Conservation (phyloP, 2,113 vertebrate genomes). For the Coracopsis vasa region DNA sequence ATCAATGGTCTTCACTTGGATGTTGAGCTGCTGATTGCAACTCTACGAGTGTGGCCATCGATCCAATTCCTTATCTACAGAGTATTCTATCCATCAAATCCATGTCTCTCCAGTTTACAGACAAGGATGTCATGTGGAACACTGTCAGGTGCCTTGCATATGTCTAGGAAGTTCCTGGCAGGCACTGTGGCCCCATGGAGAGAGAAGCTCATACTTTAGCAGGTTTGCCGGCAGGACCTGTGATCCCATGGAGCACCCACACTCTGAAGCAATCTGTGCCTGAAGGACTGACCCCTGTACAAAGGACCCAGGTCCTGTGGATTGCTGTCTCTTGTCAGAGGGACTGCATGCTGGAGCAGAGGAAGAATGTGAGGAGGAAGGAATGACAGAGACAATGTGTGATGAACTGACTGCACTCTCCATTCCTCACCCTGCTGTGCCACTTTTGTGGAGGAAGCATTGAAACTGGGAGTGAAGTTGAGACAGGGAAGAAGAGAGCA, state of each 20-base stretch:
- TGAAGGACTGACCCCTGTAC: not conserved
- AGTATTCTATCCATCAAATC: not conserved
- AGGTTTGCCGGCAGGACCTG: not conserved
- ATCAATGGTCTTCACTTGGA: not conserved
- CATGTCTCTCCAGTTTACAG: not conserved
- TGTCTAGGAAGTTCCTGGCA: not conserved
- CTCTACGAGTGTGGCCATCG: not conserved
- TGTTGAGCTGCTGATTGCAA: not conserved
- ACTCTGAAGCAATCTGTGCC: not conserved
- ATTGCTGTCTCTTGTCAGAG: not conserved
- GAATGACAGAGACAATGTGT: not conserved
- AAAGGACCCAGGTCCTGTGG: not conserved
- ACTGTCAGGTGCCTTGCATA: not conserved
- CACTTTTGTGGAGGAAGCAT: not conserved
- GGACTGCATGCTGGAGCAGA: not conserved
- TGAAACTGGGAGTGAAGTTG: not conserved
- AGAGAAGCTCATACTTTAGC: not conserved
- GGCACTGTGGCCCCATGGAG: not conserved
- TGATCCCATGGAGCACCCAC: not conserved
- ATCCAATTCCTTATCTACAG: not conserved
- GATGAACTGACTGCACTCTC: not conserved
- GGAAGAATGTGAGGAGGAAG: not conserved
- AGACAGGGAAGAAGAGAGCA: not conserved
- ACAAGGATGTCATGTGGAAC: not conserved
- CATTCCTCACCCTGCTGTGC: not conserved